Conservation (phyloP, 2,888 invertebrate species). For the Corbicula japonica region DNA sequence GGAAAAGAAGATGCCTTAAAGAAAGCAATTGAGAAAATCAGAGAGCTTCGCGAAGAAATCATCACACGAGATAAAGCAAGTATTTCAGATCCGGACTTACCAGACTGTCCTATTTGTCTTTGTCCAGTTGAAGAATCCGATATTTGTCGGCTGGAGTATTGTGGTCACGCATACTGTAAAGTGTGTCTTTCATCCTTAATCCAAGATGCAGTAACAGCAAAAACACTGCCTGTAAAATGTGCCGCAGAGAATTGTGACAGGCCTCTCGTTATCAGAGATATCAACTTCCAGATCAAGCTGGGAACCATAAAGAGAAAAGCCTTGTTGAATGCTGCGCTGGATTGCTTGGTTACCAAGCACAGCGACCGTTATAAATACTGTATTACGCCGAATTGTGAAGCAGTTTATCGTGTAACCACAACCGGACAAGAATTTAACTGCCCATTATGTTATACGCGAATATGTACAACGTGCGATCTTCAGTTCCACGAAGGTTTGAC, state of each 20-base stretch:
- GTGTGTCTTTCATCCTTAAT: too few species aligned
- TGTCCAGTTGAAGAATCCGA: too few species aligned
- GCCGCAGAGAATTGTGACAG: constrained; percentile 71
- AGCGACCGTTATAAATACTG: constrained; percentile 73
- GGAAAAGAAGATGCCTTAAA: too few species aligned
- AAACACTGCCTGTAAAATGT: constrained; percentile 80
- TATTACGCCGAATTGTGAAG: constrained; percentile 79
- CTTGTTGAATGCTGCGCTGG: constrained; percentile 68
- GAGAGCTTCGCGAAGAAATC: too few species aligned
- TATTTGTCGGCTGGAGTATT: too few species aligned
- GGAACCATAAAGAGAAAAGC: constrained; percentile 46
- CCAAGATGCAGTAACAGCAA: too few species aligned
- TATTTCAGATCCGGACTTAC: too few species aligned
- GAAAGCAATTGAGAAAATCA: too few species aligned
- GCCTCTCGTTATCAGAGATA: constrained; percentile 69
- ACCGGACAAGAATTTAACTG: constrained; percentile 68
- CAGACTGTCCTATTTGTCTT: too few species aligned
- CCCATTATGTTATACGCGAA: constrained; percentile 65
- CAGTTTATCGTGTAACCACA: constrained; percentile 73
- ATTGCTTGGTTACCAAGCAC: constrained; percentile 68
- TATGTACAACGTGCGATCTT: constrained; percentile 77
- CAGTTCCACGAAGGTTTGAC: constrained; percentile 78
- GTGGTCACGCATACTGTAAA: too few species aligned
- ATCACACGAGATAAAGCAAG: too few species aligned
- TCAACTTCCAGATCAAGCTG: constrained; percentile 48